phyloP scores from a whole-genome alignment of 2,113 vertebrate genomes.

The Rhinolophus sinicus region DNA sequence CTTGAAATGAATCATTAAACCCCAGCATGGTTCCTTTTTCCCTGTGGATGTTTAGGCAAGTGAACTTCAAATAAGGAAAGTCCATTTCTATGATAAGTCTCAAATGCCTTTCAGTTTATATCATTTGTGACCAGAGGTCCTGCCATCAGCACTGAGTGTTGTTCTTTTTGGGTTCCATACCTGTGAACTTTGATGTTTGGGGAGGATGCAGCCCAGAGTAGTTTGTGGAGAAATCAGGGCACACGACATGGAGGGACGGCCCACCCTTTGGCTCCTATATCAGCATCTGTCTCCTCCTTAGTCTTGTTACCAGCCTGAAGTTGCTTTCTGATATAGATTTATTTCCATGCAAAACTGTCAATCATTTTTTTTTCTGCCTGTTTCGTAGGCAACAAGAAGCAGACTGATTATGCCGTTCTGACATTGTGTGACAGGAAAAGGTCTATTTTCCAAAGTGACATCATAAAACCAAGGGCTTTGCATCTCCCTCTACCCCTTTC shows the following conservation, averaged over 20 bases:
- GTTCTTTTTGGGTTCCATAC: not conserved
- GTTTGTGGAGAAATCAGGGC: not conserved
- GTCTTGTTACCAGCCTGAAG: not conserved
- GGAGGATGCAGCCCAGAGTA: not conserved
- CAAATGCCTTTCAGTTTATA: too few species aligned
- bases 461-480: not conserved
- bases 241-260: fast-evolving
- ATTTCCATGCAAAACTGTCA: not conserved
- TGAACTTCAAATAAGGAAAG: not conserved
- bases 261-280: not conserved
- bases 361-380: not conserved
- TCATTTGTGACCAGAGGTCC: not conserved
- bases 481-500: too few species aligned
- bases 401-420: fast-evolving
- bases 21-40: not conserved
- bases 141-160: not conserved
- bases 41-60: not conserved
- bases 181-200: not conserved
- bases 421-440: not conserved
- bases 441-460: not conserved
- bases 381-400: not conserved
- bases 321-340: not conserved
- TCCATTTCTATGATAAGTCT: not conserved
- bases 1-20: not conserved
- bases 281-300: not conserved